phyloP scores from a whole-genome alignment of 2,797 vertebrate species.

The Epinephelus malabaricus region DNA sequence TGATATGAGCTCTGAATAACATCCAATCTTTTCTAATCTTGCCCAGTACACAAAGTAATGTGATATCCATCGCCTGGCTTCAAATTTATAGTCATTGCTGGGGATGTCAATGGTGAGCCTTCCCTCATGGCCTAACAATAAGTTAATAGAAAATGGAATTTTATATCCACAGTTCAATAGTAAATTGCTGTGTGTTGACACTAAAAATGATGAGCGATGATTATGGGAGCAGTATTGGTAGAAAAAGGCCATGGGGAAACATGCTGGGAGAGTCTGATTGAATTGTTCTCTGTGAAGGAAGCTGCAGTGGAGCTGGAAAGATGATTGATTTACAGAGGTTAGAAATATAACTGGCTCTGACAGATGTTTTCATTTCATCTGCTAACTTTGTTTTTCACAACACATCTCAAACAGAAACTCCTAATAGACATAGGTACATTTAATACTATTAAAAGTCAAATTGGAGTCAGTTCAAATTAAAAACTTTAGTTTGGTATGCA shows the following conservation, averaged over 20 bases:
- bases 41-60: slow-evolving; percentile 15
- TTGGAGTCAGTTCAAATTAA: neutral
- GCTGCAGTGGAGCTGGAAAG: slow-evolving; percentile 1
- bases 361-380: neutral
- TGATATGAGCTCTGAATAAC: slow-evolving; percentile 7
- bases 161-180: slow-evolving; percentile 56
- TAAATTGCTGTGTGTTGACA: slow-evolving; percentile 59
- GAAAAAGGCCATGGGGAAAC: slow-evolving; percentile 47
- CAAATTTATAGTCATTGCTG: slow-evolving; percentile 40
- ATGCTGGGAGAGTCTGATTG: slow-evolving; percentile 35
- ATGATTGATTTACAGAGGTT: slow-evolving; percentile 14
- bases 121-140: slow-evolving; percentile 33
- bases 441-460: neutral
- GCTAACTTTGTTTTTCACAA: neutral
- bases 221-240: slow-evolving; percentile 45
- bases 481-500: neutral
- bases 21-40: slow-evolving; percentile 29
- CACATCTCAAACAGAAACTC: slow-evolving; percentile 1
- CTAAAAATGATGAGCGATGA: slow-evolving; percentile 64
- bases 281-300: slow-evolving; percentile 28
- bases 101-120: slow-evolving; percentile 40
- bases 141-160: slow-evolving; percentile 59
- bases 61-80: slow-evolving; percentile 28
- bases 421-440: neutral
- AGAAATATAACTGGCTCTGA: neutral